These are phyloP conservation scores for Diadophis punctatus DNA, from an alignment of 2,113 vertebrate genomes.

Conservation along the genomic window DNA sequence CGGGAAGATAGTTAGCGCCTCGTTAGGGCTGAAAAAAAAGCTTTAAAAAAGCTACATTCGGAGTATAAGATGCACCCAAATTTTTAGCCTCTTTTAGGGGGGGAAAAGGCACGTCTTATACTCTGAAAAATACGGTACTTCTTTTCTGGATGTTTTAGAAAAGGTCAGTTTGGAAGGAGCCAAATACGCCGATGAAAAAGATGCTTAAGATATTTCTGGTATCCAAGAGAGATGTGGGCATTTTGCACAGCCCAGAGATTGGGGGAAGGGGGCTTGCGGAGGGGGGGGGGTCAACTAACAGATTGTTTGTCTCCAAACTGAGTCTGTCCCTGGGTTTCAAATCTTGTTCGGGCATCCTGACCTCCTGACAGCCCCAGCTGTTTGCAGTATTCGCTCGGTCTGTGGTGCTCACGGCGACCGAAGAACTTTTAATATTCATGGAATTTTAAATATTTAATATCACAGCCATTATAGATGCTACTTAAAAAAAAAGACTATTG, in stretches of 20 bases:
- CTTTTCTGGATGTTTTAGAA: not conserved
- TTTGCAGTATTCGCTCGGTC: not conserved
- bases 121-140: too few relatives aligned
- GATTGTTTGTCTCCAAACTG: not conserved
- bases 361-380: not conserved
- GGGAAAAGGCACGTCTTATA: too few relatives aligned
- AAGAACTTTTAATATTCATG: constrained; percentile 8
- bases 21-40: too few relatives aligned
- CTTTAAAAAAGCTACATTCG: too few relatives aligned
- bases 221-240: not conserved
- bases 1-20: too few relatives aligned
- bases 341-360: not conserved
- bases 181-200: not conserved
- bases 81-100: too few relatives aligned
- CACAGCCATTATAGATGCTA: not conserved
- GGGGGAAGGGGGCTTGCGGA: accelerated
- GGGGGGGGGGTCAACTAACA: too few relatives aligned
- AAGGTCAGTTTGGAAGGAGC: not conserved
- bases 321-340: not conserved
- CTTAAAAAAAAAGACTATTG: not conserved
- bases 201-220: not conserved
- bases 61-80: too few relatives aligned
- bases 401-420: not conserved
- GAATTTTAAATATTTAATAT: constrained; percentile 17
- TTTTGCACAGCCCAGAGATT: not conserved